Base-by-base conservation (phyloP, 1,140 invertebrate species). In the Drosophila quadrilineata region DNA sequence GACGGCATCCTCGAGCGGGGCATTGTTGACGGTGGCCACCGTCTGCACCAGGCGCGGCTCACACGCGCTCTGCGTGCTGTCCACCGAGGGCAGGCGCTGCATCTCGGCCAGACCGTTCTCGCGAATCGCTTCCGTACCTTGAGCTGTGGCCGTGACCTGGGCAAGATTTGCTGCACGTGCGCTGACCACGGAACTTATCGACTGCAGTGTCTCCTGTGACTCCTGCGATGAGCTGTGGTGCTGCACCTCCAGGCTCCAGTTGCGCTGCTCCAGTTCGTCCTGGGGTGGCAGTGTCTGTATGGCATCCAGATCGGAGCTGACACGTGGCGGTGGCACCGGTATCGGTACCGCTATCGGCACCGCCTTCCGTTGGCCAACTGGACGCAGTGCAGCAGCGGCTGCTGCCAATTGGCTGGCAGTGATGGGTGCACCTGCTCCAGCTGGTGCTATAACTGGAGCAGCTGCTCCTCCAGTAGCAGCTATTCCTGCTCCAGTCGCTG, bases 171-270 rank as follows among this genome's bases (percentile, higher is more conserved):
- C 65, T 0, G 87, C 69, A n/a, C 80, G 40, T 1, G 80, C 68
- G 36, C 63, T 64, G 0, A 79, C 60, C 28, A 73, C 77, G 6
- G 72, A 79, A 8, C 69, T 75, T 4, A 70, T 66, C 2, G 76
- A 88, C 0, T 77, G 68, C 14, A 19, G 67, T 5, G 69, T 87
- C 9, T 89, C 87, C 54, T 88, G 76, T 0, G 88, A 89, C 1
- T 35, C 40, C 12, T 35, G 53, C 9, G 53, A 46, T 9, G 40
- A 45, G 41, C 88, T 89, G 36, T 89, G 73, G 0, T 68, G 62
- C 28, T 89, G 76, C 8, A 87, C 86, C 40, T 89, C 88, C 19
- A 86, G 29, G 22, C 88, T 89, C 88, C 88, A 89, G 16, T 35
- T 40, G 9, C 56, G 41, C 6, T 65, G 71, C 19, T 56, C 43